Evolutionary conservation across 2,888 invertebrate species (phyloP).

Genomic region (Phragmatobia fuliginosa): DNA sequence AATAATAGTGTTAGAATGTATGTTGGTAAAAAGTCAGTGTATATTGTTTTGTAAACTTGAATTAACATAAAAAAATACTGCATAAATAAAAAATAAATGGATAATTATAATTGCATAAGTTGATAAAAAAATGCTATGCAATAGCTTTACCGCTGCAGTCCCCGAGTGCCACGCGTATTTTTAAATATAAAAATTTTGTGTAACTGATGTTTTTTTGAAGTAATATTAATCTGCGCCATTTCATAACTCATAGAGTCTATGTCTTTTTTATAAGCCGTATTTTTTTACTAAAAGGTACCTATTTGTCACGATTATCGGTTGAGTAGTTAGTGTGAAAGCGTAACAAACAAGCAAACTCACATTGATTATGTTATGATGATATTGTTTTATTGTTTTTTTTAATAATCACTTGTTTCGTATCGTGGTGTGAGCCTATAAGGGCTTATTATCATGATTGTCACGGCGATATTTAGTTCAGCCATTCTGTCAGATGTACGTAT

Average conservation of each 20-base stretch:
- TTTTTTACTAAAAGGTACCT: neutral
- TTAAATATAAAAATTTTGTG: too few species aligned
- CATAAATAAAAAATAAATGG: too few species aligned
- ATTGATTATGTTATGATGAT: neutral
- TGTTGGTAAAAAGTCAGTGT: too few species aligned
- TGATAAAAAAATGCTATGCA: too few species aligned
- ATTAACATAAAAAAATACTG: too few species aligned
- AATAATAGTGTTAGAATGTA: too few species aligned
- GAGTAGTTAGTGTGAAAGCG: neutral
- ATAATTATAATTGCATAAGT: too few species aligned
- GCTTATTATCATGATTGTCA: too few species aligned
- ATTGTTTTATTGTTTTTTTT: neutral
- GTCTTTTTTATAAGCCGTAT: neutral
- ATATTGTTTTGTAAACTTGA: too few species aligned
- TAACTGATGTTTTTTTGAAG: neutral
- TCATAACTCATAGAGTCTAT: neutral
- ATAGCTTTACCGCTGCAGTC: too few species aligned
- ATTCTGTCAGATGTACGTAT: constrained; percentile 13
- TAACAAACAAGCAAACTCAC: neutral
- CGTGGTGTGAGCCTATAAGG: constrained; percentile 1
- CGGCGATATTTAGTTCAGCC: constrained; percentile 13
- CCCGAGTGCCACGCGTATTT: too few species aligned
- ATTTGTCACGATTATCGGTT: neutral
- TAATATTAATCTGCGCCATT: too few species aligned
- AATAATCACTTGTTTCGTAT: neutral